Conservation (phyloP, 2,113 vertebrate genomes). For the Glareola pratincola region DNA sequence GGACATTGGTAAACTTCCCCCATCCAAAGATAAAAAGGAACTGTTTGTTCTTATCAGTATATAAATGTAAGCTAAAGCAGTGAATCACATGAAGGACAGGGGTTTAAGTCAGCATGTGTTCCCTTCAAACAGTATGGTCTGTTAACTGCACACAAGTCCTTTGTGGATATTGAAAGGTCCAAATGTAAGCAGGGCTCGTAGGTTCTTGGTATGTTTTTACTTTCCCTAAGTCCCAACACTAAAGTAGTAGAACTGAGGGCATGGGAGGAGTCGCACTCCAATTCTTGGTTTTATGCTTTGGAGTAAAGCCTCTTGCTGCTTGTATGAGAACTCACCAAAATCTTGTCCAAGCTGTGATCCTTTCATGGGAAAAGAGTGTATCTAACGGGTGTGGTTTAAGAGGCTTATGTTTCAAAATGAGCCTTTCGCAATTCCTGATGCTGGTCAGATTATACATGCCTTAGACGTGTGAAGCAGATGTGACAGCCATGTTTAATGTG, state of each 20-base stretch:
- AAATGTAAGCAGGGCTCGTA: not conserved
- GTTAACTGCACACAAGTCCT: not conserved
- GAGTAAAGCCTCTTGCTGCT: not conserved
- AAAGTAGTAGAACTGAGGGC: not conserved
- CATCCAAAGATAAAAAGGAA: not conserved
- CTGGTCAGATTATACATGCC: not conserved
- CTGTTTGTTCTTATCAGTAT: not conserved
- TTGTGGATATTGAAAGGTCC: not conserved
- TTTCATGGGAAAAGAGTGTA: not conserved
- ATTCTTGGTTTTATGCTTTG: not conserved
- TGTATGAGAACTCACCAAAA: not conserved
- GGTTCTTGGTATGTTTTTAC: not conserved
- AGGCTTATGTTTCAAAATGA: slow-evolving; percentile 14
- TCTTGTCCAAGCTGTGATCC: not conserved
- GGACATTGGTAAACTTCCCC: not conserved
- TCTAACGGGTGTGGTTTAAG: not conserved
- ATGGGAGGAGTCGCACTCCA: fast-evolving
- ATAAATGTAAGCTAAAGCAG: not conserved
- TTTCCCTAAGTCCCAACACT: not conserved
- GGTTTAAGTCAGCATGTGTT: not conserved
- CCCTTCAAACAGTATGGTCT: not conserved
- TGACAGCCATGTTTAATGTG: not conserved
- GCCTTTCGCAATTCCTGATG: not conserved
- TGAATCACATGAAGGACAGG: not conserved
- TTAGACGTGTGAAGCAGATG: not conserved